Evolutionary conservation across 2,888 invertebrate species (phyloP).

Genomic region (Drosophila stalkeri): DNA sequence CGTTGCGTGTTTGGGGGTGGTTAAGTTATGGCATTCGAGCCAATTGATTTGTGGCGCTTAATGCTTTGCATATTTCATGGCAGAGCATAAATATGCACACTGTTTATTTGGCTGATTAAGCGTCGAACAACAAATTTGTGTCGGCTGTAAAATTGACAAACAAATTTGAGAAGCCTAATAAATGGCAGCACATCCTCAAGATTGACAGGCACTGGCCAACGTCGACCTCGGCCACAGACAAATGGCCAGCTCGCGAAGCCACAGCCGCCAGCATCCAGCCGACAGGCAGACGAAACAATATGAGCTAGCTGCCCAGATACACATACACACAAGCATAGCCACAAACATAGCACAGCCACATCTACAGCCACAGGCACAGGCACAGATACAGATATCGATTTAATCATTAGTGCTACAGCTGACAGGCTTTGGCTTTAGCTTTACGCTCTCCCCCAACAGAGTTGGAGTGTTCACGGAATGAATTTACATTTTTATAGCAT

Average conservation of each 20-base stretch:
- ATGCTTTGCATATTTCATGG: conserved; percentile 19
- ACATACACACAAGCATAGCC: conserved; percentile 11
- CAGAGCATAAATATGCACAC: conserved; percentile 5
- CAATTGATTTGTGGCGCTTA: conserved; percentile 31
- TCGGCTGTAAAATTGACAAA: conserved; percentile 41
- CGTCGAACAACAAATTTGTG: conserved; percentile 13
- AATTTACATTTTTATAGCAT: conserved; percentile 78
- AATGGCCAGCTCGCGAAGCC: conserved; percentile 36
- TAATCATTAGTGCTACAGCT: conserved; percentile 71
- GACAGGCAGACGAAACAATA: conserved; percentile 34
- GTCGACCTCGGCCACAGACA: conserved; percentile 21
- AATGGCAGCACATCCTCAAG: conserved; percentile 44
- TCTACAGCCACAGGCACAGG: neutral
- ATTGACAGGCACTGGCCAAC: conserved; percentile 48
- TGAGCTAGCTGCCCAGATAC: conserved; percentile 40
- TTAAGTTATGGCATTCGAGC: neutral
- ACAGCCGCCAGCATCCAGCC: conserved; percentile 11
- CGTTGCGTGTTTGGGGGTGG: conserved; percentile 10
- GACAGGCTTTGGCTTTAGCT: conserved; percentile 17
- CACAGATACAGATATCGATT: conserved; percentile 70
- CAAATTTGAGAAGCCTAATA: conserved; percentile 52
- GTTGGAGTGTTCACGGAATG: conserved; percentile 51
- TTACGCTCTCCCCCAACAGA: neutral
- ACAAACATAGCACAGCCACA: too few relatives aligned
- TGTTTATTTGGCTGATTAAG: conserved; percentile 41